Percentiles rank a stretch among this genome's conserved stretches.
phyloP scores from a whole-genome alignment of 1,140 invertebrate species.

The Tetranychus cinnabarinus region DNA sequence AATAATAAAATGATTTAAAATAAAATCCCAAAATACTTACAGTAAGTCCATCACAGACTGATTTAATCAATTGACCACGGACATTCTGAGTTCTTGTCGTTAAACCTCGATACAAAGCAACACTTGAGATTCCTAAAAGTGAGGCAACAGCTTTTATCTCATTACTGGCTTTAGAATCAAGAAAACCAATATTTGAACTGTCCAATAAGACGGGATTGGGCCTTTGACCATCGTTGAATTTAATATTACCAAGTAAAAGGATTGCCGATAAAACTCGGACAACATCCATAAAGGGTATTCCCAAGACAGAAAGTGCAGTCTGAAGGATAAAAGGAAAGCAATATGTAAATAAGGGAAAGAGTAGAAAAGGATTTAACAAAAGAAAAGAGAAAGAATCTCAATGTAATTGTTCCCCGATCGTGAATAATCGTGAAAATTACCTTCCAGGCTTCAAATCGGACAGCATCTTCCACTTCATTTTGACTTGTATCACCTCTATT shows the following conservation, averaged over 20 bases:
- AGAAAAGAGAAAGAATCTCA: neutral
- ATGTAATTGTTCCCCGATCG: no score
- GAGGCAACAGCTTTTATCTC: slow-evolving; percentile 60
- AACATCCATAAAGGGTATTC: slow-evolving; percentile 79
- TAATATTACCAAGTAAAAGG: slow-evolving; percentile 66
- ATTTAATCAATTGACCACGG: slow-evolving; percentile 54
- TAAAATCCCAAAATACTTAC: slow-evolving; percentile 20
- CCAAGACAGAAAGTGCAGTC: slow-evolving; percentile 37
- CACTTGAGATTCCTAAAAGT: slow-evolving; percentile 48
- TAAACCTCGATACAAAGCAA: slow-evolving; percentile 49
- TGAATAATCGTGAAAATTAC: slow-evolving; percentile 28
- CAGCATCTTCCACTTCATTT: slow-evolving; percentile 47
- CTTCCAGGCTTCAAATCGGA: slow-evolving; percentile 44
- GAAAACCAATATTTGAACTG: neutral
- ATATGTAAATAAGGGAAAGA: neutral
- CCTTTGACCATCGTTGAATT: slow-evolving; percentile 42
- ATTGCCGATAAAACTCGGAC: slow-evolving; percentile 70
- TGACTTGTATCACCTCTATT: slow-evolving; percentile 41
- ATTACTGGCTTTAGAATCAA: slow-evolving; percentile 1
- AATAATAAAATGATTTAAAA: neutral
- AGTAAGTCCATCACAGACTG: slow-evolving; percentile 54
- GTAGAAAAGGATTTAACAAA: slow-evolving; percentile 6
- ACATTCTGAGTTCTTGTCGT: slow-evolving; percentile 59
- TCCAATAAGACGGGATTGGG: neutral
- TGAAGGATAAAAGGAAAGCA: slow-evolving; percentile 12